Evolutionary conservation across 1,140 invertebrate genomes (phyloP), one percentile per base, ranked within the genome.

Genomic region (Sycophila sp.): DNA sequence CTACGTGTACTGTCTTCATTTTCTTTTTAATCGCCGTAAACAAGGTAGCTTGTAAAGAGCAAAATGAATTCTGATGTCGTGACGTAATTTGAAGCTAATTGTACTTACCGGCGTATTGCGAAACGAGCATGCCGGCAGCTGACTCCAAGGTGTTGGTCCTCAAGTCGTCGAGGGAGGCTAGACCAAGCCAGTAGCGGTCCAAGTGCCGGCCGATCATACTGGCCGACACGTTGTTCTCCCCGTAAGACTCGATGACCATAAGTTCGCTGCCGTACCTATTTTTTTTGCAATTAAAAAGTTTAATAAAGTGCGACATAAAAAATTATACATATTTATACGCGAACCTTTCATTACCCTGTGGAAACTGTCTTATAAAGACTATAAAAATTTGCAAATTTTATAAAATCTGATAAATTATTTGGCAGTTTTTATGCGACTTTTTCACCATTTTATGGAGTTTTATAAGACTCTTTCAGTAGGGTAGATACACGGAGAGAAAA

Each of bases 71-170:
- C n/a, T n/a, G n/a, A n/a, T n/a, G n/a, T n/a, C n/a, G n/a, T n/a
- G n/a, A n/a, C n/a, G n/a, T n/a, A n/a, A n/a, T n/a, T n/a, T n/a
- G n/a, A n/a, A n/a, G n/a, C n/a, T 74, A 74, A 73, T 47, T 66
- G 51, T 73, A 81, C 80, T 81, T 86, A 91, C 91, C 91, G 69
- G 95, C 93, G 83, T 98, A 98, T 84, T 98, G 95, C 1, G 95
- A 97, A 53, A 97, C 94, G 71, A 96, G 87, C 66, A 93, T 91
- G 40, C 96, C 96, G 60, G 95, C 94, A 8, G 96, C 95, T 10
- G 96, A 97, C 86, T 97, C 95, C 45, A 98, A 86, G 5, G 95
- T 97, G 82, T 97, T 97, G 24, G 96, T 98, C 76, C 94, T 89
- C 36, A 98, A 88, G 85, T 97, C 94, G 86, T 98, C 95, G 28